phyloP scores from a whole-genome alignment of 2,888 invertebrate species.

The Drosophila neotestacea region DNA sequence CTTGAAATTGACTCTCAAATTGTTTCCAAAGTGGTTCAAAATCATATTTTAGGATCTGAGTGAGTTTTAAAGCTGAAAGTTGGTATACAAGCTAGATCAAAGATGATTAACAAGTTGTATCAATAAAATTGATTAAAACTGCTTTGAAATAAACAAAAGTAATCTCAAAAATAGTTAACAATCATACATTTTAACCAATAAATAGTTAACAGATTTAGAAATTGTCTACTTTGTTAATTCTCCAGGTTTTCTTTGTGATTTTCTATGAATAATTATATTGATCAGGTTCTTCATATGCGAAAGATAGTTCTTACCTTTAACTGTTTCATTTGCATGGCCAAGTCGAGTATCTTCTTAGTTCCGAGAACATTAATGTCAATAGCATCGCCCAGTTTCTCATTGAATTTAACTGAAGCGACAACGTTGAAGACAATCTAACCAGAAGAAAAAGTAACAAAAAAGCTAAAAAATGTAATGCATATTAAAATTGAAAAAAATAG shows the following conservation, averaged over 20 bases:
- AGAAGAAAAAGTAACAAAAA: not conserved
- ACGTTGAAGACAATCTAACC: slow-evolving; percentile 85
- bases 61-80: not conserved
- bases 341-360: slow-evolving; percentile 85
- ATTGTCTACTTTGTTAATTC: too few relatives aligned
- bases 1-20: not conserved
- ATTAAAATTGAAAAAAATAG: slow-evolving; percentile 57
- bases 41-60: not conserved
- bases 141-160: not conserved
- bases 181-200: not conserved
- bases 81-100: not conserved
- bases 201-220: not conserved
- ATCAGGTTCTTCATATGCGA: not conserved
- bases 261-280: not conserved
- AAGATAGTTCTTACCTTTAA: slow-evolving; percentile 80
- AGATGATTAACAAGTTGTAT: not conserved
- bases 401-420: slow-evolving; percentile 86
- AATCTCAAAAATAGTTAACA: not conserved
- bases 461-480: slow-evolving; percentile 53
- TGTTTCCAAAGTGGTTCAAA: not conserved
- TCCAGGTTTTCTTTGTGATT: too few relatives aligned
- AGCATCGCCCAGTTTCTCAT: slow-evolving; percentile 85
- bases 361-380: slow-evolving; percentile 85
- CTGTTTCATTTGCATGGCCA: slow-evolving; percentile 84
- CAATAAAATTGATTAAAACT: not conserved